These are phyloP conservation scores for Leptodactylus fallax DNA, from an alignment of 2,797 vertebrate genomes.

Conservation along the genomic window DNA sequence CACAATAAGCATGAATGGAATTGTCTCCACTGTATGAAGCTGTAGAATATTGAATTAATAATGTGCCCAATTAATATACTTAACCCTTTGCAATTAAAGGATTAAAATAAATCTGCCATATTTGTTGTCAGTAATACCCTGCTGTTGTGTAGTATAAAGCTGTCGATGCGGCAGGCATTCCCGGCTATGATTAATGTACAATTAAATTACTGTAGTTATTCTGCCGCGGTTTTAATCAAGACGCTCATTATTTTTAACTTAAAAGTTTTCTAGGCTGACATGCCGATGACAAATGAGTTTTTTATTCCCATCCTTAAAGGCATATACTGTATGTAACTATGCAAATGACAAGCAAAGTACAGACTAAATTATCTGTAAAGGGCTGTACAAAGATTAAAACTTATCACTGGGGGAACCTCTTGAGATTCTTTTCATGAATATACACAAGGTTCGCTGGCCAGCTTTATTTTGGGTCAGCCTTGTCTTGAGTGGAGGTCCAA, in stretches of 20 bases:
- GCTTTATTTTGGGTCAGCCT: no score
- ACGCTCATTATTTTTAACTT: constrained; percentile 37
- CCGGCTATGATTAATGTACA: constrained; percentile 38
- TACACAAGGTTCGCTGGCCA: no score
- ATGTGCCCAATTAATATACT: neutral
- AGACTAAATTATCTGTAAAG: neutral
- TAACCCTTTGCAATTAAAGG: constrained; percentile 5
- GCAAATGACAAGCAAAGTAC: neutral
- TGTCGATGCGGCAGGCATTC: neutral
- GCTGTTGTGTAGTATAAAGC: constrained; percentile 49
- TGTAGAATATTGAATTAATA: neutral
- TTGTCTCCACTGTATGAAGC: neutral
- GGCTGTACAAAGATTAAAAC: no score
- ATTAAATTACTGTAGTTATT: neutral
- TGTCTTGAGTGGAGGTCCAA: no score
- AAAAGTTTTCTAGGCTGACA: constrained; percentile 54
- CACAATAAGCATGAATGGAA: neutral
- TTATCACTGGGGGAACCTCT: no score
- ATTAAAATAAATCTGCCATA: neutral
- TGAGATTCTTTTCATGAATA: no score
- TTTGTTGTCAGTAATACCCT: constrained; percentile 20
- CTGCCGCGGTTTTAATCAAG: constrained; percentile 22
- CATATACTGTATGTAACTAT: neutral
- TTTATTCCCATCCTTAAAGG: constrained; percentile 44
- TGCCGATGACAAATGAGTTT: constrained; percentile 57